Base-by-base conservation (phyloP, 2,888 invertebrate species). In the Phoronis australis region DNA sequence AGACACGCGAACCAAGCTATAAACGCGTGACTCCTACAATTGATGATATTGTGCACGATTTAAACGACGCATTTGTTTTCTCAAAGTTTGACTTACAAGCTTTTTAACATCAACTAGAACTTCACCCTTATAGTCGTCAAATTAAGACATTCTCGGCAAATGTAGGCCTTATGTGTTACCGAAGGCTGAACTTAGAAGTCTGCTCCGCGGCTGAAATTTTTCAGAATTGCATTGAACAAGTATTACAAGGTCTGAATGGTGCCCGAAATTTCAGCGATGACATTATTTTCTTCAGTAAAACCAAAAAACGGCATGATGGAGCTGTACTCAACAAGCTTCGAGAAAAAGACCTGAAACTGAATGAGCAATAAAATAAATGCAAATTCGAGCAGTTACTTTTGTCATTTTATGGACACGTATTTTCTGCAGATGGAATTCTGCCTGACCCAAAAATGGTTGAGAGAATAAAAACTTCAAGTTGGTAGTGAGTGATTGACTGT, bases 21-120 rank as follows among this genome's bases (percentile, higher is more conserved):
- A n/a, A n/a, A n/a, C 60, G 62, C 41, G 27, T 47, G 4, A 60
- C 42, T n/a, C 61, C 60, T 31, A 57, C 59, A 9, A 38, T 61
- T 1, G 59, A 65, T 44, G 57, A 61, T 20, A 37, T 57, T 20
- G 26, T 60, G 3, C 25, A 41, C 35, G 54, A 65, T 12, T 20
- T 65, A 20, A 59, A 47, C 24, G 53, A 56, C 21, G 48, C 60
- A 1, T 45, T 18, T 21, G 39, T 50, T 3, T 64, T 61, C 31
- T 45, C 47, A 3, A 59, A 59, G 37, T 18, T 63, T 4, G 58
- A 61, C 35, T 41, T 61, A 15, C 51, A 50, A 3, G 23, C 45
- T 39, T 54, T 43, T 2, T 54, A 56, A n/a, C 45, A 60, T 42
- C 60, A 59, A 26, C 27, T 55, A 4, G 48, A 49, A 37, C 45